phyloP scores from a whole-genome alignment of 2,888 invertebrate genomes.

The Eucriotettix oculatus region DNA sequence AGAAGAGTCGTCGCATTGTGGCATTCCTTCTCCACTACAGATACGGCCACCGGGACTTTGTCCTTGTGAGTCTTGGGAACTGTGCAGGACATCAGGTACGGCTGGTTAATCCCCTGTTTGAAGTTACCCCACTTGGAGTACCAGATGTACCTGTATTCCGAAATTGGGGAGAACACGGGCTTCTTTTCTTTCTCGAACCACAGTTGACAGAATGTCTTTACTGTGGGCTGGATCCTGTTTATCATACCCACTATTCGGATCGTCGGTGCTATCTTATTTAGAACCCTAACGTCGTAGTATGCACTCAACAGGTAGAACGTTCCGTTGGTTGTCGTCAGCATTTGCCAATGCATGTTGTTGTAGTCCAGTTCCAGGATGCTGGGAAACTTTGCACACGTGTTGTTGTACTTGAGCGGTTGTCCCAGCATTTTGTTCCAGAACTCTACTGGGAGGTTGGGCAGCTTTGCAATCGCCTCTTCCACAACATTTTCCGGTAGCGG shows the following conservation, averaged over 20 bases:
- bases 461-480: conserved; percentile 14
- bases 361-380: conserved; percentile 20
- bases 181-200: conserved; percentile 16
- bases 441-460: conserved; percentile 21
- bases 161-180: conserved; percentile 16
- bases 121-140: conserved; percentile 22
- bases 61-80: conserved; percentile 14
- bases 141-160: conserved; percentile 21
- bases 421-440: conserved; percentile 20
- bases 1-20: conserved; percentile 21
- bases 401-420: conserved; percentile 17
- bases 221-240: conserved; percentile 19
- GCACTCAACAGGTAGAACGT: conserved; percentile 23
- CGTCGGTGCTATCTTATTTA: conserved; percentile 15
- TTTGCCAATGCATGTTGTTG: conserved; percentile 24
- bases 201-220: conserved; percentile 17
- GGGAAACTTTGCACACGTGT: conserved; percentile 17
- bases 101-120: conserved; percentile 20
- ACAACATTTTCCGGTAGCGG: conserved; percentile 5
- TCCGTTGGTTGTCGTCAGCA: conserved; percentile 17
- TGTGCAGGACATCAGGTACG: conserved; percentile 22
- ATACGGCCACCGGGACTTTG: conserved; percentile 19
- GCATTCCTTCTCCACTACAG: conserved; percentile 20
- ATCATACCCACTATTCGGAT: conserved; percentile 23
- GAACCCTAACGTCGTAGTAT: conserved; percentile 21